Percentiles rank a stretch among this genome's conserved stretches.
Evolutionary conservation across 2,797 vertebrate genomes (phyloP).

Genomic region (Calcarius lapponicus): DNA sequence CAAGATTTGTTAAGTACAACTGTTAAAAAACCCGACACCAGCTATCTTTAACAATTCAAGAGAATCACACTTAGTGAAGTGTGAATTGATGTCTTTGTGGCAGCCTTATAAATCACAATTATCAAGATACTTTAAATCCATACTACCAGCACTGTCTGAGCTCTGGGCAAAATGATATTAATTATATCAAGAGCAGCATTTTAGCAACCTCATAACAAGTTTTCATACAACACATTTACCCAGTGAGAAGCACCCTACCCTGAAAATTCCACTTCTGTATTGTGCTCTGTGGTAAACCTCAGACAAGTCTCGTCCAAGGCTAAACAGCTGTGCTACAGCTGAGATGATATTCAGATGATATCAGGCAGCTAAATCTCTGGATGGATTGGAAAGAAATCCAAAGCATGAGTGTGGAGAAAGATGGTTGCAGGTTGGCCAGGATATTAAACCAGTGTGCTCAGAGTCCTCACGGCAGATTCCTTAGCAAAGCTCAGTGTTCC

Average conservation of each 20-base stretch:
- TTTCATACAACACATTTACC: not conserved
- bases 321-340: not conserved
- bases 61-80: not conserved
- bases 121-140: not conserved
- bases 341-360: not conserved
- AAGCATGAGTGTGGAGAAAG: not conserved
- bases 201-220: not conserved
- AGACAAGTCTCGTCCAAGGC: not conserved
- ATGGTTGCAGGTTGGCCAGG: not conserved
- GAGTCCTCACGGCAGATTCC: not conserved
- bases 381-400: not conserved
- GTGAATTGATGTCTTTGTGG: not conserved
- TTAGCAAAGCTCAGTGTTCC: not conserved
- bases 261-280: not conserved
- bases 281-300: not conserved
- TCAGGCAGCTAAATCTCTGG: not conserved
- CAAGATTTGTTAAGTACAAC: not conserved
- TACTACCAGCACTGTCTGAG: not conserved
- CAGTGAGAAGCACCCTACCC: not conserved
- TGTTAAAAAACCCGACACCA: not conserved
- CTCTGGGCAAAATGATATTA: not conserved
- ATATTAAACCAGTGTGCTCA: not conserved
- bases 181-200: not conserved
- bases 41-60: not conserved
- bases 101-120: not conserved